phyloP scores from a whole-genome alignment of 2,797 vertebrate genomes.

The Diceros bicornis region DNA sequence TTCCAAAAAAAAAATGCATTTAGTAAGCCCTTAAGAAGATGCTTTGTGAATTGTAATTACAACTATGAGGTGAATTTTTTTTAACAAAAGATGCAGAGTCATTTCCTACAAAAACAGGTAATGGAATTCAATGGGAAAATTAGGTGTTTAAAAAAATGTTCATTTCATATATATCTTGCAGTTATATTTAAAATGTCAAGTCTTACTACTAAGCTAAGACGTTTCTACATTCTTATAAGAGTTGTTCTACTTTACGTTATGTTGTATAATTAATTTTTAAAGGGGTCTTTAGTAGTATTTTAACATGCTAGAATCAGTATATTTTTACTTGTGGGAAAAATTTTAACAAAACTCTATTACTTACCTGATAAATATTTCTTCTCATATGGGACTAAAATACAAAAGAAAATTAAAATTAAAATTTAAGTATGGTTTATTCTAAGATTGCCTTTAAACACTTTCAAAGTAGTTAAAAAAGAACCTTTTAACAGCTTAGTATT shows the following conservation, averaged over 20 bases:
- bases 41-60: conserved; percentile 33
- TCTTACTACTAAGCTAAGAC: neutral
- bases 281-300: neutral
- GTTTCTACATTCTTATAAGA: conserved; percentile 49
- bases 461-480: conserved; percentile 51
- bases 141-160: conserved; percentile 6
- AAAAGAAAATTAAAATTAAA: conserved; percentile 75
- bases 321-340: neutral
- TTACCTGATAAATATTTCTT: conserved; percentile 85
- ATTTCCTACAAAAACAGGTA: neutral
- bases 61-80: neutral
- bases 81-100: neutral
- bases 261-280: conserved; percentile 48
- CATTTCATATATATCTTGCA: conserved; percentile 9
- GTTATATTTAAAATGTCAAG: conserved; percentile 40
- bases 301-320: conserved; percentile 15
- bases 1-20: neutral
- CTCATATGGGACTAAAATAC: conserved; percentile 84
- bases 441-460: conserved; percentile 55
- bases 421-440: conserved; percentile 37
- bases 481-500: neutral
- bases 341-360: conserved; percentile 63
- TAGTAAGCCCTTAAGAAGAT: neutral
- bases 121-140: neutral
- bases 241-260: neutral